Conservation (phyloP, 2,113 vertebrate genomes). For the Pavo muticus region DNA sequence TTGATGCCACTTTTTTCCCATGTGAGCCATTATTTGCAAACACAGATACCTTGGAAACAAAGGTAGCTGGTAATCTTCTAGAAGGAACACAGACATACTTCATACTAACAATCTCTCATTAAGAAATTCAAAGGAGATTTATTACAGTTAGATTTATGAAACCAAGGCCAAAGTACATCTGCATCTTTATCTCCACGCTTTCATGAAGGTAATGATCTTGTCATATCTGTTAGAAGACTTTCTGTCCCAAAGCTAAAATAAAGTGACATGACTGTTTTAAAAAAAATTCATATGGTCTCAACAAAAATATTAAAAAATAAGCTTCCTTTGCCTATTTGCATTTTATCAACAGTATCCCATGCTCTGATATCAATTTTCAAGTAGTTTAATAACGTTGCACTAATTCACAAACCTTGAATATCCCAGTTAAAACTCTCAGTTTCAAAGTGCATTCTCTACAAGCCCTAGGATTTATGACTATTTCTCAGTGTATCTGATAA, state of each 20-base stretch:
- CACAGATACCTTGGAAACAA: background rate
- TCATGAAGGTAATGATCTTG: background rate
- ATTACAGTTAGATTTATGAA: background rate
- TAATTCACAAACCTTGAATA: background rate
- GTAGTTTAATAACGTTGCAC: background rate
- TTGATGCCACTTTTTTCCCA: background rate
- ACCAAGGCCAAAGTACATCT: background rate
- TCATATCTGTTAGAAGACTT: background rate
- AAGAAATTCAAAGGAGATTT: background rate
- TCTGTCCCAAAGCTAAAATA: background rate
- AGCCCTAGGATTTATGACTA: background rate
- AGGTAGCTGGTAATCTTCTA: background rate
- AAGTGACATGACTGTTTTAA: background rate
- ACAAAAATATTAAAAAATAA: background rate
- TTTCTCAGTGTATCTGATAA: background rate
- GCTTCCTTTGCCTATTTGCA: background rate
- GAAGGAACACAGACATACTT: background rate
- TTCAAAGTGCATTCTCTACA: background rate
- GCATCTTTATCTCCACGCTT: background rate
- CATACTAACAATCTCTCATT: background rate
- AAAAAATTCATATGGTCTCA: background rate
- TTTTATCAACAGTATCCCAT: background rate
- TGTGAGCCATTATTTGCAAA: constrained; percentile 1
- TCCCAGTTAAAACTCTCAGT: background rate
- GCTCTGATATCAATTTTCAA: background rate